Evolutionary conservation across 2,113 vertebrate genomes (phyloP).

Genomic region (Apodemus speciosus): DNA sequence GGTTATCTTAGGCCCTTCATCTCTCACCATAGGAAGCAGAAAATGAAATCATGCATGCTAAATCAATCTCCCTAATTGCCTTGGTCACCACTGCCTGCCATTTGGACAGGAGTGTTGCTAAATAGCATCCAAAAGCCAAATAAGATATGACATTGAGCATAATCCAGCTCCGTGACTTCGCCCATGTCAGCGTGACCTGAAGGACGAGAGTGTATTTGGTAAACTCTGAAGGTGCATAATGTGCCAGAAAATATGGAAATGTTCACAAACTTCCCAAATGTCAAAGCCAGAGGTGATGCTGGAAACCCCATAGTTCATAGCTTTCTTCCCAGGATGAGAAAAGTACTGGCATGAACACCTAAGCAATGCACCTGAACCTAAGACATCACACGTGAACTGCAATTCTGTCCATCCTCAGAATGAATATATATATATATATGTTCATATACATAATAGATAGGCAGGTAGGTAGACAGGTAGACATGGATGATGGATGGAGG

Average conservation of each 20-base stretch:
- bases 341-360: not conserved
- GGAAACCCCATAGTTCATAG: not conserved
- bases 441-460: not conserved
- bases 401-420: not conserved
- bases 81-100: slow-evolving; percentile 57
- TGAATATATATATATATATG: not conserved
- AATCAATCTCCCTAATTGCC: slow-evolving; percentile 65
- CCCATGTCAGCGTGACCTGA: not conserved
- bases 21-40: not conserved
- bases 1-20: slow-evolving; percentile 20
- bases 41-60: slow-evolving; percentile 49
- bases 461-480: not conserved
- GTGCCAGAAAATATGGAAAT: not conserved
- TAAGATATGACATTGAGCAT: slow-evolving; percentile 61
- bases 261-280: not conserved
- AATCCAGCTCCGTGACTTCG: not conserved
- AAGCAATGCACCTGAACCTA: not conserved
- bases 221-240: not conserved
- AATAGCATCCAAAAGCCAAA: slow-evolving; percentile 58
- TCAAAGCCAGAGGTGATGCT: slow-evolving; percentile 7
- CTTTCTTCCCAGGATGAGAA: not conserved
- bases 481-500: not conserved
- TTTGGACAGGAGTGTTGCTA: slow-evolving; percentile 57
- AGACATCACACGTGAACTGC: not conserved
- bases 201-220: not conserved